Conservation (phyloP, 2,113 vertebrate species). For the Petroica traversi region DNA sequence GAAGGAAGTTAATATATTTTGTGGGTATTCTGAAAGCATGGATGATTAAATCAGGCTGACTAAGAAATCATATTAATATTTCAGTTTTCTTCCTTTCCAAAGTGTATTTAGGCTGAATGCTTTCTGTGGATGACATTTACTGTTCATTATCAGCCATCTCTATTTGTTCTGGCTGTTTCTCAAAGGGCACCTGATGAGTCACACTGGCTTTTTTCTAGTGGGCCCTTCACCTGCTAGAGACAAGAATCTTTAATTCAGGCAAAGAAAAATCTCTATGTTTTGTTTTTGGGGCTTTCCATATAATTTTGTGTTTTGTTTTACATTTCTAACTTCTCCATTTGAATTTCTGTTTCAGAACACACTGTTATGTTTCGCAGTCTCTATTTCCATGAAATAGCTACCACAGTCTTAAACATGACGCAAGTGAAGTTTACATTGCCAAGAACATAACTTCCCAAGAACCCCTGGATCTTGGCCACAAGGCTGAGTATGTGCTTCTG, state of each 20-base stretch:
- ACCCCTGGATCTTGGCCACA: not conserved
- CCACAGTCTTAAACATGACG: not conserved
- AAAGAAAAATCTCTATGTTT: not conserved
- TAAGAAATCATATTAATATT: not conserved
- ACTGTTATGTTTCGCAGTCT: not conserved
- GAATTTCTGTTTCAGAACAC: not conserved
- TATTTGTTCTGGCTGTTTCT: conserved; percentile 53
- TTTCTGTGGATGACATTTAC: not conserved
- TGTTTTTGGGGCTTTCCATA: not conserved
- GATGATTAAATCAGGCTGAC: not conserved
- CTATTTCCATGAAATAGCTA: not conserved
- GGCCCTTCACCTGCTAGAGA: not conserved
- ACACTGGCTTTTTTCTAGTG: not conserved
- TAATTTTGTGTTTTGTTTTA: not conserved
- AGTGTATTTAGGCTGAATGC: not conserved
- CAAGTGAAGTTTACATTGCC: not conserved
- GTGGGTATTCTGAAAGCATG: not conserved
- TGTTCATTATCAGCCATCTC: conserved; percentile 9
- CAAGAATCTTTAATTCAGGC: not conserved
- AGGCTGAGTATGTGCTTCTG: not conserved
- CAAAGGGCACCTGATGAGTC: conserved; percentile 28
- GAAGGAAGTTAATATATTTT: not conserved
- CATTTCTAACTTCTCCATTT: not conserved
- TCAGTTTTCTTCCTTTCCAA: not conserved
- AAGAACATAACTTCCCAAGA: not conserved